Evolutionary conservation across 2,797 vertebrate species (phyloP), one percentile per base, ranked within the genome.

Genomic region (Hozukius guyotensis): DNA sequence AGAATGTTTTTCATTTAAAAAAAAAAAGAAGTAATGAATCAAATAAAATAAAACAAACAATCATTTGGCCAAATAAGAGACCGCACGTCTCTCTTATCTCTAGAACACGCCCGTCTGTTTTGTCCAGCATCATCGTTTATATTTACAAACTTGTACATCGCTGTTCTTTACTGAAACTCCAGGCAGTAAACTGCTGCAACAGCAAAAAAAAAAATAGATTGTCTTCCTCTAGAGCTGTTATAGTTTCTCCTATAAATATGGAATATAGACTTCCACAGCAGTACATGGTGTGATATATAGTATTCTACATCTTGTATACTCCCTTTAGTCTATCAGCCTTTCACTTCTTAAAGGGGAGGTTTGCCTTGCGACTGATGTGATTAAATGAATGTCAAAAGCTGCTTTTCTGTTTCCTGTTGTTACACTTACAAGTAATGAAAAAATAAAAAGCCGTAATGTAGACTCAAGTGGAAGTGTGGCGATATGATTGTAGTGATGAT

Each of bases 71-170:
- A 22, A 76, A 65, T 70, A 57, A 38, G 67, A 76, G 65, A 72
- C 68, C 38, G 20, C 22, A 18, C 11, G 62, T 77, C 65, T n/a
- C 53, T 79, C 46, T 66, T 6, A 32, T 64, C 10, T 70, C 55
- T 67, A 69, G 18, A 78, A 80, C 10, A 73, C 46, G 6, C 31
- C 31, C 32, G 14, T 81, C 60, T 16, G n/a, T 70, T 59, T 46
- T 22, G 7, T 77, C 65, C 70, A 36, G 63, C 73, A 42, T 87
- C 90, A 94, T 88, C 93, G 79, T 93, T 92, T 94, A 93, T 96
- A 97, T 98, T 95, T 97, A 97, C 96, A 97, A 32, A 34, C 81
- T 84, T 92, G 84, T 91, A 92, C 82, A 92, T 88, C 71, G 8
- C 72, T 27, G 27, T 52, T 81, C 76, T 84, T 88, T 73, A 87